phyloP scores from a whole-genome alignment of 2,797 vertebrate species.

The Chelon auratus region DNA sequence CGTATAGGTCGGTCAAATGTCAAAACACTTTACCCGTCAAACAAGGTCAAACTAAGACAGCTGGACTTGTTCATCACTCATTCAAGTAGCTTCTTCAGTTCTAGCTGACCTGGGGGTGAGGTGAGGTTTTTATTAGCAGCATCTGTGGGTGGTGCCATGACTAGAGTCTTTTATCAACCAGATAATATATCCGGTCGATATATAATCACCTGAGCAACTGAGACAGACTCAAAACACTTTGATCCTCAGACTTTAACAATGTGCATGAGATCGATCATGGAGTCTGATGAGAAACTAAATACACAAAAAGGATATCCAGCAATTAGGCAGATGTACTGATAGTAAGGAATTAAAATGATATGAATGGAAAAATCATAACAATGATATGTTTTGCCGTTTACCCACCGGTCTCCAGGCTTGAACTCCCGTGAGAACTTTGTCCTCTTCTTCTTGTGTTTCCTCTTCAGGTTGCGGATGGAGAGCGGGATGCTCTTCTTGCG shows the following conservation, averaged over 20 bases:
- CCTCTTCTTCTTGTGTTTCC: conserved; percentile 98
- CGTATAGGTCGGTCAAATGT: not conserved
- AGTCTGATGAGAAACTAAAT: conserved; percentile 9
- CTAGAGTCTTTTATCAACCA: no score
- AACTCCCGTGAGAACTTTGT: conserved; percentile 95
- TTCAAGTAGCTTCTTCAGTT: no score
- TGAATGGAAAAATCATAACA: no score
- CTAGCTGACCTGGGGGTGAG: no score
- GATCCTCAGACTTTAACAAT: not conserved
- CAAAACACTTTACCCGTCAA: conserved; percentile 7
- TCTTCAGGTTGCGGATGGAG: conserved; percentile 96
- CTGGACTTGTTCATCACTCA: no score
- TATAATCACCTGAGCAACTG: no score
- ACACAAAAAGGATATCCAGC: not conserved
- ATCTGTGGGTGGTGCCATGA: no score
- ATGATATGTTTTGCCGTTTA: not conserved
- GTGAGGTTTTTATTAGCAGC: no score
- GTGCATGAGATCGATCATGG: not conserved
- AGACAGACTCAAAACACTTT: no score
- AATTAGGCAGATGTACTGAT: not conserved
- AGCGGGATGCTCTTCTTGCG: conserved; percentile 96
- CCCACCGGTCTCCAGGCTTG: conserved; percentile 94
- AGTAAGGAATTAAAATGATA: not conserved
- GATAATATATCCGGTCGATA: no score
- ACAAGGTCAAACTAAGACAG: no score